Conservation (phyloP, 2,888 invertebrate species). For the Disparrhopalites patrizii region DNA sequence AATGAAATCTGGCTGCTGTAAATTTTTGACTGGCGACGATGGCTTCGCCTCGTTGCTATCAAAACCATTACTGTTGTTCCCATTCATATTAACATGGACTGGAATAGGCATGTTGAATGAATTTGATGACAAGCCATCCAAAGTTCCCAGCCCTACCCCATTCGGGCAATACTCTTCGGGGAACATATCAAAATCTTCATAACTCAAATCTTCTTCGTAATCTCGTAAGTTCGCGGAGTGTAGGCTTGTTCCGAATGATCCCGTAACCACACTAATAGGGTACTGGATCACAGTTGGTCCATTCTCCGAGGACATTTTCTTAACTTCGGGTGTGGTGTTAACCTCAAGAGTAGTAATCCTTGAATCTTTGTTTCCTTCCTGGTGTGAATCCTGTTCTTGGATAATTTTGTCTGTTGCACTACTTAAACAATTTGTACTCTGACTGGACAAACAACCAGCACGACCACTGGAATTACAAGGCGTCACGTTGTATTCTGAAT, state of each 20-base stretch:
- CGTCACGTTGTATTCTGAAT: too few relatives aligned
- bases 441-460: slow-evolving; percentile 3
- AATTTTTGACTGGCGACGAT: slow-evolving; percentile 1
- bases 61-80: neutral
- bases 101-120: slow-evolving; percentile 22
- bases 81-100: slow-evolving; percentile 10
- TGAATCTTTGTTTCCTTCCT: neutral
- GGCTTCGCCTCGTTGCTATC: neutral
- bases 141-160: slow-evolving; percentile 27
- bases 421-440: slow-evolving; percentile 13
- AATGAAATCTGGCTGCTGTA: slow-evolving; percentile 14
- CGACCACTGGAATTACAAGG: neutral
- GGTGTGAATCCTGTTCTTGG: neutral
- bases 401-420: neutral
- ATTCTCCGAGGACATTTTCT: slow-evolving; percentile 26
- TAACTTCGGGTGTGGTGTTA: neutral
- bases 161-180: slow-evolving; percentile 47
- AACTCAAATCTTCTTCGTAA: slow-evolving; percentile 22
- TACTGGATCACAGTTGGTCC: slow-evolving; percentile 33
- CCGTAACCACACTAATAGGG: slow-evolving; percentile 23
- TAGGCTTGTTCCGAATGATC: slow-evolving; percentile 12
- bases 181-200: slow-evolving; percentile 37
- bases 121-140: slow-evolving; percentile 11
- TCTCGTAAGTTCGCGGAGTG: slow-evolving; percentile 4
- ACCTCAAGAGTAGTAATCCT: neutral